Conservation (phyloP, 2,888 invertebrate genomes). For the Eucera pruinosa region DNA sequence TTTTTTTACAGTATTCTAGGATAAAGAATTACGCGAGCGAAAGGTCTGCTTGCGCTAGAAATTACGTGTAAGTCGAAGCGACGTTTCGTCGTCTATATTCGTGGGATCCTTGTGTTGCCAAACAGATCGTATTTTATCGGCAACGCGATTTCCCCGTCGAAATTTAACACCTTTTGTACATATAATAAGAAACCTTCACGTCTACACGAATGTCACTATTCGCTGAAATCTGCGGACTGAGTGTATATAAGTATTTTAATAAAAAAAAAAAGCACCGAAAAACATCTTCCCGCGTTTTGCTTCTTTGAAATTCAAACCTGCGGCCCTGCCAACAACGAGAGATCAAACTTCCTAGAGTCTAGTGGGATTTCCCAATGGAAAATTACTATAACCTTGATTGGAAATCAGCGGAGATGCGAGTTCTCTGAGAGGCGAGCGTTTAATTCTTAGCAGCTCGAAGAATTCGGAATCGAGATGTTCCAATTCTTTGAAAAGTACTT, state of each 20-base stretch:
- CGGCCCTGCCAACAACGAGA: background rate
- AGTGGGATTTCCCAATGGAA: background rate
- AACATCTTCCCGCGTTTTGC: background rate
- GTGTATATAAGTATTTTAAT: slow-evolving; percentile 80
- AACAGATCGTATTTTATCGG: slow-evolving; percentile 7
- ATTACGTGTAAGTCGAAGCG: slow-evolving; percentile 12
- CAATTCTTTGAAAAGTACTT: slow-evolving; percentile 61
- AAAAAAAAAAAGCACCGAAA: slow-evolving; percentile 64
- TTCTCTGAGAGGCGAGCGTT: background rate
- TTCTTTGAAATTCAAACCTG: background rate
- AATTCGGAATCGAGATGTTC: slow-evolving; percentile 76
- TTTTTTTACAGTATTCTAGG: slow-evolving; percentile 52
- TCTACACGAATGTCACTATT: slow-evolving; percentile 45
- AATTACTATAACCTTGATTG: background rate
- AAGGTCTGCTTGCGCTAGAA: slow-evolving; percentile 1
- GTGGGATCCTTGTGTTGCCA: no score
- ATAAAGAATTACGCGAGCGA: slow-evolving; percentile 24
- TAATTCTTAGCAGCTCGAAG: slow-evolving; percentile 32
- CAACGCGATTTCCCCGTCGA: slow-evolving; percentile 22
- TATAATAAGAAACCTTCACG: slow-evolving; percentile 40
- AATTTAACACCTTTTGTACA: slow-evolving; percentile 56
- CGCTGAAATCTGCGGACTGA: slow-evolving; percentile 75
- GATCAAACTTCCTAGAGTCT: background rate
- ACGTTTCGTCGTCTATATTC: slow-evolving; percentile 6
- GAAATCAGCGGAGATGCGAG: slow-evolving; percentile 1